A percentile compares a stretch with the other conserved stretches of the same genome.
phyloP scores from a whole-genome alignment of 2,797 vertebrate genomes.

The Crocodylus rhombifer region DNA sequence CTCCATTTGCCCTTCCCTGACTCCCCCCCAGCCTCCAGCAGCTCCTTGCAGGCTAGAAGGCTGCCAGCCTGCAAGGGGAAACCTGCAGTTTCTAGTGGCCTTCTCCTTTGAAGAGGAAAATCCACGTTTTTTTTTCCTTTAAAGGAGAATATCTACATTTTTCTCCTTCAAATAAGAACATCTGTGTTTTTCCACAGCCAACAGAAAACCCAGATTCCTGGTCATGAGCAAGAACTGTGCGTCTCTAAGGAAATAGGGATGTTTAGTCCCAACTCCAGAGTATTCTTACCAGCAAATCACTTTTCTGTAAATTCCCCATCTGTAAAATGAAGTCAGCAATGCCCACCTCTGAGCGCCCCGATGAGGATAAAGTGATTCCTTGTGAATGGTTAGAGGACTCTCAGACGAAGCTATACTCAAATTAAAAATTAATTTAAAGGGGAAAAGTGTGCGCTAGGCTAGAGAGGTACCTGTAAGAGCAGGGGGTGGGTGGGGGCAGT shows the following conservation, averaged over 20 bases:
- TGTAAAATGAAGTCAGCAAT: neutral
- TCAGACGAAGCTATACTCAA: neutral
- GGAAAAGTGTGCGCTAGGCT: fast-evolving
- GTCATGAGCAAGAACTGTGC: too few relatives aligned
- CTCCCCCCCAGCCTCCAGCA: too few relatives aligned
- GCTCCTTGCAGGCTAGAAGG: too few relatives aligned
- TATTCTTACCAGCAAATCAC: neutral
- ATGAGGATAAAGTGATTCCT: neutral
- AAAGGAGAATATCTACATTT: too few relatives aligned
- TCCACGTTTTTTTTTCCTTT: too few relatives aligned
- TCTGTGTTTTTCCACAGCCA: too few relatives aligned
- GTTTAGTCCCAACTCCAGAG: neutral
- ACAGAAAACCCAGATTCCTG: too few relatives aligned
- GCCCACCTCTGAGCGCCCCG: neutral
- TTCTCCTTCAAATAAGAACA: too few relatives aligned
- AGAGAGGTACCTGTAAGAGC: neutral
- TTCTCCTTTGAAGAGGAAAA: too few relatives aligned
- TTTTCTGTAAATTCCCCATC: neutral
- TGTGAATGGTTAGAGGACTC: neutral
- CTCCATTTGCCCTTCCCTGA: too few relatives aligned
- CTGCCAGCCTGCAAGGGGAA: too few relatives aligned
- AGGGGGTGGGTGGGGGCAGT: neutral
- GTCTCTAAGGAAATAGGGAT: neutral
- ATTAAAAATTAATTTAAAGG: neutral
- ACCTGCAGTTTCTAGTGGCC: too few relatives aligned